These are phyloP conservation scores for Chaetops frenatus DNA, from an alignment of 2,113 vertebrate species.

Conservation along the genomic window DNA sequence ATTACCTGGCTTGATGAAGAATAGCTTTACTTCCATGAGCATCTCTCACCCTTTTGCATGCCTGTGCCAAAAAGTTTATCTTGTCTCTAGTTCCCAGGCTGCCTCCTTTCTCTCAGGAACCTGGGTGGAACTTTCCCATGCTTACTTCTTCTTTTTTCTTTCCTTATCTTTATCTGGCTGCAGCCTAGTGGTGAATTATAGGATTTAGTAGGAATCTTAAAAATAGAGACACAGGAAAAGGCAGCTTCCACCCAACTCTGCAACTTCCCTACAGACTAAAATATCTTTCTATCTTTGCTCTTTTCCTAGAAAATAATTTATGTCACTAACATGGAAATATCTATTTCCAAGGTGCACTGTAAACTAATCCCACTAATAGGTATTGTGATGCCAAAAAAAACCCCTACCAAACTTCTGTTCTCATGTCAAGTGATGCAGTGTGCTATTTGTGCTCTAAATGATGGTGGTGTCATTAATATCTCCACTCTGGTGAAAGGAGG, in stretches of 20 bases:
- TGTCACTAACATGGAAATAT: not conserved
- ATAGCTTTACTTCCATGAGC: constrained; percentile 23
- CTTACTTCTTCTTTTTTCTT: too few relatives aligned
- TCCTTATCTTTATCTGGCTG: not conserved
- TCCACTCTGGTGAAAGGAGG: not conserved
- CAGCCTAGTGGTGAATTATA: not conserved
- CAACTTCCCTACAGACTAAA: not conserved
- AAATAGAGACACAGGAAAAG: not conserved
- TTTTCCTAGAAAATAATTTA: not conserved
- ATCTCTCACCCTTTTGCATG: constrained; percentile 8
- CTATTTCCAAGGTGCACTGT: not conserved
- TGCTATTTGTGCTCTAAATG: not conserved
- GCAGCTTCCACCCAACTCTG: not conserved
- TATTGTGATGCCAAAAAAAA: not conserved
- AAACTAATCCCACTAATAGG: not conserved
- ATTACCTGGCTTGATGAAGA: constrained; percentile 51
- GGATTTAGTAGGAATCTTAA: not conserved
- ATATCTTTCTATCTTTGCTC: not conserved
- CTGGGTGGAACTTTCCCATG: not conserved
- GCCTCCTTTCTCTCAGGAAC: not conserved
- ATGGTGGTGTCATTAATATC: not conserved
- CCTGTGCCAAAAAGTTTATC: not conserved
- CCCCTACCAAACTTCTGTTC: not conserved
- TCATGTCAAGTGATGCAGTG: not conserved
- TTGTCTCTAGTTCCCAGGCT: not conserved